Evolutionary conservation across 2,797 vertebrate species (phyloP).

Genomic region (Gadopsis bispinosus): DNA sequence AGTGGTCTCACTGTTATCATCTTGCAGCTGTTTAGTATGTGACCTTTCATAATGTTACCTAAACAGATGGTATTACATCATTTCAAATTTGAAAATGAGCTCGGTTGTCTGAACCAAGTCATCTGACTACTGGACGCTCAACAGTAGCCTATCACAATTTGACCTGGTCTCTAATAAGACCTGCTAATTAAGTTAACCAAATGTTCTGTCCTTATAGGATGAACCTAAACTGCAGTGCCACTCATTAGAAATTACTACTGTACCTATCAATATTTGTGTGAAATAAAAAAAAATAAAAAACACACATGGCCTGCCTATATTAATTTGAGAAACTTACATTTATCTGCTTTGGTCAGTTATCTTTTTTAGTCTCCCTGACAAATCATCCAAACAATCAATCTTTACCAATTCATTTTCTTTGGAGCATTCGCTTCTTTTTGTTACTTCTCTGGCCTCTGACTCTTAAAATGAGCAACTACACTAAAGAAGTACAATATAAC

Average conservation of each 20-base stretch:
- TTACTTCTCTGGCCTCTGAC: not conserved
- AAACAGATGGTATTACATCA: constrained; percentile 59
- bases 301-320: not conserved
- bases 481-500: not conserved
- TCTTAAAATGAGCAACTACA: not conserved
- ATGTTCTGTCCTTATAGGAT: not conserved
- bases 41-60: constrained; percentile 52
- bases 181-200: not conserved
- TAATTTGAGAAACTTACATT: not conserved
- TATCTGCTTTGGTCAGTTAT: no score
- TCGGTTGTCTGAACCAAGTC: constrained; percentile 36
- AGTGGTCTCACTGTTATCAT: constrained; percentile 52
- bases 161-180: constrained; percentile 20
- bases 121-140: constrained; percentile 29
- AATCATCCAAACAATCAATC: no score
- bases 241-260: not conserved
- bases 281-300: not conserved
- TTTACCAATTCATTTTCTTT: no score
- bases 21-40: constrained; percentile 64
- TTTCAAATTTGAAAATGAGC: constrained; percentile 53
- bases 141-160: constrained; percentile 10
- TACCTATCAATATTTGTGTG: not conserved
- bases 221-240: not conserved
- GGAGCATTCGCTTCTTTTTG: not conserved
- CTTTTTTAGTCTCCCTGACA: no score